Conservation (phyloP, 2,888 invertebrate species). For the Drosophila borealis region DNA sequence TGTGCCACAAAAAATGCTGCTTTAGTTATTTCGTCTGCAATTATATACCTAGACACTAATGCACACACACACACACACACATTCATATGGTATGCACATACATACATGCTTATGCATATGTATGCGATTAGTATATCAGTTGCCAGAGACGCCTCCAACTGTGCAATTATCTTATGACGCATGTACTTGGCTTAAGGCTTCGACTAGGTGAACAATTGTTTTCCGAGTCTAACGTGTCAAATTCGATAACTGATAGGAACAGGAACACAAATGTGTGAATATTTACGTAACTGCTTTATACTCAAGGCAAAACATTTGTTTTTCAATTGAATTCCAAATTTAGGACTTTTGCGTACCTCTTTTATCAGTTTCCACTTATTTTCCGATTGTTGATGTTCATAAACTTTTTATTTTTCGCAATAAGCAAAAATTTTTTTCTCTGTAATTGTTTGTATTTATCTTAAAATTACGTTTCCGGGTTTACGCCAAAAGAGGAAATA, state of each 20-base stretch:
- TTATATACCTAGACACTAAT: slow-evolving; percentile 38
- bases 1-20: slow-evolving; percentile 68
- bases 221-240: background rate
- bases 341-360: no score
- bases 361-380: no score
- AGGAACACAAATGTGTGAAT: background rate
- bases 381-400: no score
- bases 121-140: slow-evolving; percentile 7
- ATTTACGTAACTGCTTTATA: background rate
- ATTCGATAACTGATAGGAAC: background rate
- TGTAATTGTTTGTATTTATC: no score
- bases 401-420: no score
- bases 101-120: background rate
- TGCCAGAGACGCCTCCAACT: slow-evolving; percentile 37
- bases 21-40: slow-evolving; percentile 46
- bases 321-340: no score
- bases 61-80: background rate
- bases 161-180: slow-evolving; percentile 37
- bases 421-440: no score
- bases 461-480: no score
- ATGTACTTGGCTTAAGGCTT: slow-evolving; percentile 14
- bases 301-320: background rate
- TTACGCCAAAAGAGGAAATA: no score
- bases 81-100: background rate
- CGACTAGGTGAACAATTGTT: slow-evolving; percentile 11